Evolutionary conservation across 2,797 vertebrate species (phyloP).

Genomic region (Carapus acus): DNA sequence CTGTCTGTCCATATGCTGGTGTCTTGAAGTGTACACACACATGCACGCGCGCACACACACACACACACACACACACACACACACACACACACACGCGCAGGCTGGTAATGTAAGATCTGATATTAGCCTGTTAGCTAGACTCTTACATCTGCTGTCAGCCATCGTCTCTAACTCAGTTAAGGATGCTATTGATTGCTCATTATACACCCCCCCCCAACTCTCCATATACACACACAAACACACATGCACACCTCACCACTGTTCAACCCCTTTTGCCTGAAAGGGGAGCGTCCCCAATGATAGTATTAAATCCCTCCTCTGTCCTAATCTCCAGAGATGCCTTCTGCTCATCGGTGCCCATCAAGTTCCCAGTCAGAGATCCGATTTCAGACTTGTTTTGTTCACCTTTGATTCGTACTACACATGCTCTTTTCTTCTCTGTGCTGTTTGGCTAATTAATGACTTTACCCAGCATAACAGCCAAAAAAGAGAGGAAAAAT

Average conservation of each 20-base stretch:
- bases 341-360: slow-evolving; percentile 72
- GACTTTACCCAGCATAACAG: slow-evolving; percentile 60
- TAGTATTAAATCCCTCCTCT: slow-evolving; percentile 76
- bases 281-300: slow-evolving; percentile 79
- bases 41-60: slow-evolving; percentile 10
- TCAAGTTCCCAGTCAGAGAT: slow-evolving; percentile 69
- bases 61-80: background rate
- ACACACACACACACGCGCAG: background rate
- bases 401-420: slow-evolving; percentile 58
- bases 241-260: too few species aligned
- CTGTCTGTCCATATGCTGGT: slow-evolving; percentile 36
- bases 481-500: too few species aligned
- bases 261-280: too few species aligned
- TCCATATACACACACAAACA: too few species aligned
- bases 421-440: slow-evolving; percentile 32
- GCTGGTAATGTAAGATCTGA: slow-evolving; percentile 67
- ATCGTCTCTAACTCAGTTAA: slow-evolving; percentile 74
- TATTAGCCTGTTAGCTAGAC: slow-evolving; percentile 64
- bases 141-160: slow-evolving; percentile 75
- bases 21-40: too few species aligned
- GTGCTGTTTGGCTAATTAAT: slow-evolving; percentile 56
- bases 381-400: slow-evolving; percentile 64
- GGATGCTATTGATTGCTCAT: slow-evolving; percentile 78
- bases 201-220: slow-evolving; percentile 75
- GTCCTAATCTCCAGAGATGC: slow-evolving; percentile 72